Evolutionary conservation across 2,113 vertebrate species (phyloP).

Genomic region (Vidua chalybeata): DNA sequence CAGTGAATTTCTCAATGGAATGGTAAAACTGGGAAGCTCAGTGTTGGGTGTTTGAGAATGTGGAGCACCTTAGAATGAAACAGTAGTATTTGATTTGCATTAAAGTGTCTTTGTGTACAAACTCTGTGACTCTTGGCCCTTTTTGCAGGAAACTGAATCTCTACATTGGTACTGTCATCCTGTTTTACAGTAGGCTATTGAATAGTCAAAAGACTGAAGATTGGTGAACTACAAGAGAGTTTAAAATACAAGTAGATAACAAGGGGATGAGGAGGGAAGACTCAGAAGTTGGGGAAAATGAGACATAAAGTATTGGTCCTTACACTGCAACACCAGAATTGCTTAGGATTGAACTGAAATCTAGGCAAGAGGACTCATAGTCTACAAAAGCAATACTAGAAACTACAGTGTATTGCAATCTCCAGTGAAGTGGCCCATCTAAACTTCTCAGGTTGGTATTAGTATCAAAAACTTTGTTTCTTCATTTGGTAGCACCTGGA

Average conservation of each 20-base stretch:
- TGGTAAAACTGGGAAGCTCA: neutral
- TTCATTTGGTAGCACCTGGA: neutral
- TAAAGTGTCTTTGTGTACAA: constrained; percentile 54
- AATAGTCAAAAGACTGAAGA: neutral
- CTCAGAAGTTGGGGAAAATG: neutral
- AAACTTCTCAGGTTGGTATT: neutral
- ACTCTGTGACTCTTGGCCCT: neutral
- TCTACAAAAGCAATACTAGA: neutral
- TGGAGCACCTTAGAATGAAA: constrained; percentile 5
- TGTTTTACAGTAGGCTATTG: neutral
- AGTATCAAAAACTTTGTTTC: neutral
- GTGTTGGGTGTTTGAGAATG: neutral
- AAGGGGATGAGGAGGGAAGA: neutral
- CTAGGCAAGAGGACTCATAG: neutral
- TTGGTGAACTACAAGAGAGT: neutral
- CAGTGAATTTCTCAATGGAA: neutral
- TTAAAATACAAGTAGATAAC: neutral
- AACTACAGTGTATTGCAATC: neutral
- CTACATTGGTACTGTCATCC: neutral
- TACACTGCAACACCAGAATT: neutral
- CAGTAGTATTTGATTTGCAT: constrained; percentile 19
- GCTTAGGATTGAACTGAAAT: neutral
- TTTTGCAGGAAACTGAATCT: neutral
- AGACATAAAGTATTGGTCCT: neutral
- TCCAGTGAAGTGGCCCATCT: neutral